Evolutionary conservation across 2,113 vertebrate genomes (phyloP).

Genomic region (Malurus melanocephalus): DNA sequence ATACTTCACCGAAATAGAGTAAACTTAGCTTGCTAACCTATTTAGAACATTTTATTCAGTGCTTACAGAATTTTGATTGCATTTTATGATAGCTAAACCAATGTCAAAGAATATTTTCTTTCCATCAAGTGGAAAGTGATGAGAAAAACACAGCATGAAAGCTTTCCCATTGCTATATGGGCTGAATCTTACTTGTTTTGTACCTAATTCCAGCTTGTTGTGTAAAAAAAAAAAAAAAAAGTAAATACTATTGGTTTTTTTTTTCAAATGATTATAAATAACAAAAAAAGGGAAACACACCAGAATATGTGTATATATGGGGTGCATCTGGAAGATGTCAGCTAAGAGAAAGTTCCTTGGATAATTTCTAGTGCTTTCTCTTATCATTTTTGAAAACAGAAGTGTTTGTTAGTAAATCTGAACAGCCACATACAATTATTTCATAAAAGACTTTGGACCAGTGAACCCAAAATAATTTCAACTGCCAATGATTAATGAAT

Average conservation of each 20-base stretch:
- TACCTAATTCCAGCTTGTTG: background rate
- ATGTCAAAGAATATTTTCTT: constrained; percentile 59
- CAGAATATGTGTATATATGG: background rate
- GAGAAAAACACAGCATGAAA: background rate
- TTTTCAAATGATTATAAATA: background rate
- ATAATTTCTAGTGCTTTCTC: background rate
- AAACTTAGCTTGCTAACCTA: constrained; percentile 17
- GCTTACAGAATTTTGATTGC: constrained; percentile 51
- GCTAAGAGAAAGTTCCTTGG: background rate
- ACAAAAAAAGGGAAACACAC: background rate
- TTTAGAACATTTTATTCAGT: constrained; percentile 44
- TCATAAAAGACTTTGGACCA: constrained; percentile 52
- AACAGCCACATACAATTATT: constrained; percentile 41
- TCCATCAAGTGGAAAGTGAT: constrained; percentile 16
- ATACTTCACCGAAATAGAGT: constrained; percentile 29
- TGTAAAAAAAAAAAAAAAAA: no score
- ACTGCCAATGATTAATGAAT: constrained; percentile 43
- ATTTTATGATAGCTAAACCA: constrained; percentile 56
- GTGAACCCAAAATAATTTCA: constrained; percentile 60
- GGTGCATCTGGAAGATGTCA: background rate
- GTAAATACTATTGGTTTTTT: background rate
- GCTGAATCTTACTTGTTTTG: background rate
- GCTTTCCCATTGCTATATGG: background rate
- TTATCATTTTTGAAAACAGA: constrained; percentile 26
- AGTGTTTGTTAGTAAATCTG: constrained; percentile 38